Evolutionary conservation across 2,797 vertebrate genomes (phyloP).

Genomic region (Ptychadena robeensis): DNA sequence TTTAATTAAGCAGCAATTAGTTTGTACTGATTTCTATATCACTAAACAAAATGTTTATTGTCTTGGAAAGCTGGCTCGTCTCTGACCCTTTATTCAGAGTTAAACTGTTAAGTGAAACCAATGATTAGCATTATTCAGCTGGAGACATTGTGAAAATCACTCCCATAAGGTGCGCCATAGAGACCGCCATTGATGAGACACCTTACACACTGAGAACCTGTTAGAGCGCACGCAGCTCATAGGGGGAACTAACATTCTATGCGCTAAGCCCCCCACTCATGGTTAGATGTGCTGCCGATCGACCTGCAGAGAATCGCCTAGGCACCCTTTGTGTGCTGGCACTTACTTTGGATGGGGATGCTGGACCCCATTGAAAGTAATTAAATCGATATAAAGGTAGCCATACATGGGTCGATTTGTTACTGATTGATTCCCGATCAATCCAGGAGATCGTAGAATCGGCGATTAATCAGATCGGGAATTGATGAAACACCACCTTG

Average conservation of each 20-base stretch:
- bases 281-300: no score
- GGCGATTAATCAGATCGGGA: no score
- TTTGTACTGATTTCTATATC: not conserved
- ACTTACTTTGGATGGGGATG: no score
- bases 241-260: not conserved
- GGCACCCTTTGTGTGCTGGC: no score
- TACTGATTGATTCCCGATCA: no score
- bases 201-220: not conserved
- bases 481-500: no score
- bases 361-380: no score
- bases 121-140: slow-evolving; percentile 2
- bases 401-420: no score
- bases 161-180: not conserved
- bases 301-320: no score
- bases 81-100: not conserved
- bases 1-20: slow-evolving; percentile 22
- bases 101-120: slow-evolving; percentile 8
- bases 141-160: not conserved
- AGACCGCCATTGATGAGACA: not conserved
- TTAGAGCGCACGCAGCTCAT: not conserved
- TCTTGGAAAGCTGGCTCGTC: not conserved
- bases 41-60: slow-evolving; percentile 29
- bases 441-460: no score
- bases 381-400: no score
- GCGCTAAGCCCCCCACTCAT: no score